Conservation (phyloP, 92 coral and sea anemone species). For the Porites lobata region DNA sequence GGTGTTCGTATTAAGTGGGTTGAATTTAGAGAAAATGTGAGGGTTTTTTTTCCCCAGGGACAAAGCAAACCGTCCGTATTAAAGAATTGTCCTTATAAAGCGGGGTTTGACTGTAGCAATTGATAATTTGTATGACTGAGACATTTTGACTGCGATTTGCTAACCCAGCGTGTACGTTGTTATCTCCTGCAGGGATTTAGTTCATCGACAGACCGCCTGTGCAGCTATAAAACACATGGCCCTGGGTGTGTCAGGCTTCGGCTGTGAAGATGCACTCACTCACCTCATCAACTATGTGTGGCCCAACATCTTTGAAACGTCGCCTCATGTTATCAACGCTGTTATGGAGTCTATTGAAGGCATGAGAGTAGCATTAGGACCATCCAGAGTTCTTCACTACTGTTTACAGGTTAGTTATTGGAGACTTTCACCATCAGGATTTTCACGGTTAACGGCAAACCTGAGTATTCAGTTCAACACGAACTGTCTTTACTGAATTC, state of each 20-base stretch:
- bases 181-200: slow-evolving; percentile 81
- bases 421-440: too few species aligned
- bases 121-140: too few species aligned
- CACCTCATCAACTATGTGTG: slow-evolving; percentile 96
- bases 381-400: slow-evolving; percentile 91
- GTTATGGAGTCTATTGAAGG: slow-evolving; percentile 99
- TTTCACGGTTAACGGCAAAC: too few species aligned
- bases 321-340: slow-evolving; percentile 98
- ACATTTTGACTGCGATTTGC: too few species aligned
- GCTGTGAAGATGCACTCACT: slow-evolving; percentile 99
- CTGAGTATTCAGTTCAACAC: neutral
- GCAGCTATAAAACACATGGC: slow-evolving; percentile 99
- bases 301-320: slow-evolving; percentile 99
- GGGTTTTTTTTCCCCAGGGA: too few species aligned
- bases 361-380: slow-evolving; percentile 95
- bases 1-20: too few species aligned
- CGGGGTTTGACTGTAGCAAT: too few species aligned
- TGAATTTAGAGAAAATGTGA: too few species aligned
- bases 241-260: slow-evolving; percentile 98
- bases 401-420: slow-evolving; percentile 83
- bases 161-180: neutral
- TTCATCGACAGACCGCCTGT: slow-evolving; percentile 99
- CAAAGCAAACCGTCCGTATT: too few species aligned
- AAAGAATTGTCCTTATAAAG: too few species aligned
- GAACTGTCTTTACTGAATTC: neutral